Evolutionary conservation across 2,797 vertebrate species (phyloP), one percentile per base, ranked within the genome.

Genomic region (Pagetopsis macropterus): DNA sequence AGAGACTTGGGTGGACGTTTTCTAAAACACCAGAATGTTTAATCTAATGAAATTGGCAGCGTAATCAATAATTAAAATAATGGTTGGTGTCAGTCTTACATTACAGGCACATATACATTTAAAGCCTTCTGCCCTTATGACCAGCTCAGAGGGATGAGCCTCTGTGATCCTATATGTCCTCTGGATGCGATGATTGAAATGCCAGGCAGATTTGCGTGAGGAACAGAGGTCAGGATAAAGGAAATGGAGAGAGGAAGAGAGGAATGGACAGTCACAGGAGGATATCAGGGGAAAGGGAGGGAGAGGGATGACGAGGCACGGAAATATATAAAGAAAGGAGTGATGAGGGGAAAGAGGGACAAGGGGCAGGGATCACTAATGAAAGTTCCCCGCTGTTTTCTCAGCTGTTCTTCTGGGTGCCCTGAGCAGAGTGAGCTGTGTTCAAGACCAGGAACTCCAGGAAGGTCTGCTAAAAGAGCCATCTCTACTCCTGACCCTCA

Each of bases 371-470:
- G 64, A 75, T 78, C 76, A 51, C 77, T 83, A 75, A 82, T 86
- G 81, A 88, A 85, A 84, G 82, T 69, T 73, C 63, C 81, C 80
- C 77, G 88, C 82, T 85, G 86, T 88, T 88, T 87, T 88, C 76
- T 90, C 88, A 89, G 86, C 83, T 87, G 88, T 75, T 85, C 59
- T 45, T 73, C 64, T 65, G 51, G 2, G 67, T 72, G 66, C 82
- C 62, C 54, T 33, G 68, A 82, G 67, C 62, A 71, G 57, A 10
- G 50, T 63, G 57, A 10, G 50, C 65, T 37, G 63, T 37, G 61
- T 46, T 62, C 62, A 48, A 57, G 72, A 41, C 70, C 78, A 65
- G 45, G 75, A 78, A 72, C 67, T 72, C 76, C 67, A 67, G 4
- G 27, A 27, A 27, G 57, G 67, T 59, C 63, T 58, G 52, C 61